These are phyloP conservation scores for Sinosuthora webbiana DNA, from an alignment of 2,113 vertebrate genomes.

Conservation along the genomic window DNA sequence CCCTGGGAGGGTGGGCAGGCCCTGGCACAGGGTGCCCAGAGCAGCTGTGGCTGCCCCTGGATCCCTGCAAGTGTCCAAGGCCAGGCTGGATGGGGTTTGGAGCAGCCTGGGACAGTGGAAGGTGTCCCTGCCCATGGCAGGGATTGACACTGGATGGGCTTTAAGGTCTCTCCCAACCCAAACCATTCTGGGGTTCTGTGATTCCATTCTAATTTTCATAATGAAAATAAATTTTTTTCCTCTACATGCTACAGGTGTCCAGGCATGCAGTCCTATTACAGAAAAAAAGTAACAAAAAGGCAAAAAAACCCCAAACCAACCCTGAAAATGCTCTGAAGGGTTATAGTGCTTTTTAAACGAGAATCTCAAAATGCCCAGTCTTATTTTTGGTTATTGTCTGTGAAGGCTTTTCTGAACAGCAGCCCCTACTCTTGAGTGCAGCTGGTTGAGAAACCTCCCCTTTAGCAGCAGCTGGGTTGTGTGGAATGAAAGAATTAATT, in stretches of 20 bases:
- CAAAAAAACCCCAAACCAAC: no score
- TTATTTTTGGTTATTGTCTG: neutral
- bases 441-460: neutral
- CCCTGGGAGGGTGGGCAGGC: neutral
- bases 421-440: neutral
- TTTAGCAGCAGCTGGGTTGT: neutral
- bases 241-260: neutral
- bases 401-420: neutral
- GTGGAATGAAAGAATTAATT: neutral
- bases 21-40: neutral
- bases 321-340: neutral
- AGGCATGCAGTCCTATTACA: neutral
- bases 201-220: neutral
- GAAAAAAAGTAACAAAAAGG: no score
- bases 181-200: neutral
- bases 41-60: neutral
- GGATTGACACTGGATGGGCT: rapidly evolving
- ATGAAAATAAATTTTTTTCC: neutral
- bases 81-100: neutral
- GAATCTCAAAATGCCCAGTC: neutral
- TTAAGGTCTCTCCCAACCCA: neutral
- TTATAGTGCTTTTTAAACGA: neutral
- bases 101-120: neutral
- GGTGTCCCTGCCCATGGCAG: neutral
- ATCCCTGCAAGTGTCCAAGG: neutral